Base-by-base conservation (phyloP, 2,797 vertebrate species). In the Phrynocephalus forsythii region DNA sequence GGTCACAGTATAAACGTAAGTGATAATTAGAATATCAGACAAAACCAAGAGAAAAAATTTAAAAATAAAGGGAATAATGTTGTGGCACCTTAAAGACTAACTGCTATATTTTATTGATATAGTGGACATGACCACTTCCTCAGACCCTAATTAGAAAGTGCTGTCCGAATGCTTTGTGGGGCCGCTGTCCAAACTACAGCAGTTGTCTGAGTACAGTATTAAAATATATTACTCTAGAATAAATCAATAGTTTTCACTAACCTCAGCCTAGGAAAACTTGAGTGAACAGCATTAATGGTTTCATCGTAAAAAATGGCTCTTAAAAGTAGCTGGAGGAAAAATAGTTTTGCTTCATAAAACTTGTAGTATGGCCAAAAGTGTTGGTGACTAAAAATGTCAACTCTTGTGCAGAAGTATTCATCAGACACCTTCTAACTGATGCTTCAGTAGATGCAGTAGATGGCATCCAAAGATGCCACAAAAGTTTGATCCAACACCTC, bases 301-400 rank as follows among this genome's bases (percentile, higher is more conserved):
- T 89, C 89, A 72, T 83, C 91, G 91, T 96, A 96, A 91, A 96
- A 97, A 83, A 97, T 44, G 96, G 90, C 92, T 95, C 96, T 95
- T 94, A 93, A 96, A 96, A 96, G 93, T 87, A 81, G 76, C 94
- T 88, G 80, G 86, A 93, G 93, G 38, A 44, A 94, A 94, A 95
- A 95, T 91, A 94, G 75, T 88, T 0, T 48, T 91, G 91, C 90
- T 79, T 90, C 88, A 91, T 82, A 84, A 90, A 80, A 87, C 83
- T 87, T 92, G 90, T 66, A 89, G 68, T 87, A 75, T 75, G 87
- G 92, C 85, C 91, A 88, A 56, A 88, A 89, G 67, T 86, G 28
- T 85, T 88, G 85, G 69, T 33, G 72, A 89, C 90, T 90, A 86
- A 77, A 90, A 33, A 56, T 83, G 69, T 91, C 83, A 80, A 79